Percentiles rank a stretch among this genome's conserved stretches.
These are phyloP conservation scores for Acipenser ruthenus DNA, from an alignment of 2,797 vertebrate species.

Conservation along the genomic window DNA sequence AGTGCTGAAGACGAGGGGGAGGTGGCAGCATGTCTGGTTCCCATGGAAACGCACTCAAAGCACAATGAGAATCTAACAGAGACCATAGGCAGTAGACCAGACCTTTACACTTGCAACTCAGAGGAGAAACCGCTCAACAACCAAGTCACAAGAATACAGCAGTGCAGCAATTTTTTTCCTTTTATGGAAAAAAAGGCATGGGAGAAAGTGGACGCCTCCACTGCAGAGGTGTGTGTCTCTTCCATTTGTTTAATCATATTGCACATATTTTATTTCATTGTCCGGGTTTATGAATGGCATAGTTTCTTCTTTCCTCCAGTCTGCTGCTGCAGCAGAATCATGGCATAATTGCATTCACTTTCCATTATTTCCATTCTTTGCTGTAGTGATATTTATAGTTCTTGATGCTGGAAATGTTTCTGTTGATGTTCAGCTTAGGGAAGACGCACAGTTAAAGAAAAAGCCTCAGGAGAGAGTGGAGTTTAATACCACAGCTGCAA, in stretches of 20 bases:
- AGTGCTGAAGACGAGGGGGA: constrained; percentile 43
- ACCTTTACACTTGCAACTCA: constrained; percentile 58
- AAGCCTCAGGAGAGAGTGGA: constrained; percentile 70
- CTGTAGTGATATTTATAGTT: background rate
- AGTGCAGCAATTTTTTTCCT: constrained; percentile 9
- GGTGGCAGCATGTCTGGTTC: constrained; percentile 82
- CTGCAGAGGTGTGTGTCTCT: constrained; percentile 44
- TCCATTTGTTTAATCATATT: no score
- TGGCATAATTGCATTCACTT: background rate
- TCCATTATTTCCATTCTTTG: background rate
- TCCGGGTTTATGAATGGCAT: background rate
- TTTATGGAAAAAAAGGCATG: constrained; percentile 36
- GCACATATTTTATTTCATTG: no score
- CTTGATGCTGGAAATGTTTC: background rate
- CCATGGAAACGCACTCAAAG: constrained; percentile 85
- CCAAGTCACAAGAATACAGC: constrained; percentile 47
- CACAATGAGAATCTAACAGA: constrained; percentile 62
- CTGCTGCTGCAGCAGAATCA: background rate
- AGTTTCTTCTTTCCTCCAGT: background rate
- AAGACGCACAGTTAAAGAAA: constrained; percentile 56
- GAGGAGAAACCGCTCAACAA: constrained; percentile 59
- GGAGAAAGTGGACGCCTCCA: constrained; percentile 31
- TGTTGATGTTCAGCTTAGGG: constrained; percentile 35
- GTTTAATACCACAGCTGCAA: constrained; percentile 49
- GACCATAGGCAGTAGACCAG: constrained; percentile 61